Conservation (phyloP, 2,888 invertebrate genomes). For the Taphrorychus bicolor region DNA sequence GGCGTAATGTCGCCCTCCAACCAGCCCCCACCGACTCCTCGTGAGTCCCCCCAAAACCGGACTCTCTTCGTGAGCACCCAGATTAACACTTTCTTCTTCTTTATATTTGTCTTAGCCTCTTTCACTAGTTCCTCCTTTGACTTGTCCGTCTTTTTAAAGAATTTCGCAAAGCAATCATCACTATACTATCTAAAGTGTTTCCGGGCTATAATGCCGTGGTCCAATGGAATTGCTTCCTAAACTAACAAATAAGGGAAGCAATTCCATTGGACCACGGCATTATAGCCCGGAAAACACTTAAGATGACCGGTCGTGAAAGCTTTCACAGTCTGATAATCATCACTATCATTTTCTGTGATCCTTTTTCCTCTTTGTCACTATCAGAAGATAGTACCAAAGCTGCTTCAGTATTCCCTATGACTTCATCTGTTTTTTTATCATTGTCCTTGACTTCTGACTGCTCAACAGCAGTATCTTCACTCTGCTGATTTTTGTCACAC, state of each 20-base stretch:
- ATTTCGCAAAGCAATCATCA: slow-evolving; percentile 45
- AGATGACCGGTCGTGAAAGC: no score
- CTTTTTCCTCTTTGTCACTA: background rate
- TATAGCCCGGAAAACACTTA: no score
- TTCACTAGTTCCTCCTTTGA: slow-evolving; percentile 25
- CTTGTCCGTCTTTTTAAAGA: slow-evolving; percentile 44
- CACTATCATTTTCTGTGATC: background rate
- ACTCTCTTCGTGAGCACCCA: no score
- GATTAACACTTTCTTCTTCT: slow-evolving; percentile 46
- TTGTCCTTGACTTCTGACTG: background rate
- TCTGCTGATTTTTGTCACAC: no score
- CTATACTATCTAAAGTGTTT: slow-evolving; percentile 43
- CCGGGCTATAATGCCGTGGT: background rate
- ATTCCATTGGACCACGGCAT: no score
- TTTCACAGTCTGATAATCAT: no score
- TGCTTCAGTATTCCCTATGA: background rate
- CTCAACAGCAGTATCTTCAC: background rate
- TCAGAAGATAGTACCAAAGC: no score
- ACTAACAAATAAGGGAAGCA: no score
- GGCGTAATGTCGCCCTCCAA: no score
- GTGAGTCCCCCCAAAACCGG: no score
- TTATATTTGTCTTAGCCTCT: slow-evolving; percentile 26
- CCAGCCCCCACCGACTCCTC: no score
- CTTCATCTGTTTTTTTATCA: background rate
- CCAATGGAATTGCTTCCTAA: no score